These are phyloP conservation scores for Drosophila lowei DNA, from an alignment of 1,140 invertebrate genomes.

Conservation along the genomic window DNA sequence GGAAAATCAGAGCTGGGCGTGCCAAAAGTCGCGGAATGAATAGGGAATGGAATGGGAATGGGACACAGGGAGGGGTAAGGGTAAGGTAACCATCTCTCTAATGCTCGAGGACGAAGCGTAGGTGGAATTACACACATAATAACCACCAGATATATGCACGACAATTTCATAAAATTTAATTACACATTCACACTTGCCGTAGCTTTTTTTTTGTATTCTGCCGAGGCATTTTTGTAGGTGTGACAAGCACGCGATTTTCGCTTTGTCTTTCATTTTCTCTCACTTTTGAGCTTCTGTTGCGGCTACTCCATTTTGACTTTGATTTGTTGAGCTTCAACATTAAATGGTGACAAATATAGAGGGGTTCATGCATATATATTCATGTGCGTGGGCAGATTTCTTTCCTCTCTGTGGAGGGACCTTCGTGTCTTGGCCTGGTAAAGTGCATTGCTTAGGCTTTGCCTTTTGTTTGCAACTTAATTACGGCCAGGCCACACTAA, in stretches of 20 bases:
- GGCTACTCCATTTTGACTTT: constrained; percentile 41
- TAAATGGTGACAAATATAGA: constrained; percentile 45
- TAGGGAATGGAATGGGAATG: background rate
- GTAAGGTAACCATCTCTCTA: constrained; percentile 1
- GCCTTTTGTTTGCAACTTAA: constrained; percentile 61
- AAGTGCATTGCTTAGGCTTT: constrained; percentile 34
- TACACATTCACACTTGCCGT: constrained; percentile 74
- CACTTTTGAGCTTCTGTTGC: constrained; percentile 38
- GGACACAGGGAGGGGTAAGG: background rate
- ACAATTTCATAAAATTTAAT: constrained; percentile 77
- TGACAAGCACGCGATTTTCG: constrained; percentile 72
- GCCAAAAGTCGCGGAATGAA: constrained; percentile 34
- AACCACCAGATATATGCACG: constrained; percentile 27
- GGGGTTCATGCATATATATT: constrained; percentile 15
- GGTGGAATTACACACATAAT: constrained; percentile 31
- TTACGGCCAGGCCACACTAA: constrained; percentile 53
- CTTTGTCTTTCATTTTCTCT: constrained; percentile 14
- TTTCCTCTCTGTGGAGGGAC: constrained; percentile 22
- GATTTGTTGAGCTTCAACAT: constrained; percentile 43
- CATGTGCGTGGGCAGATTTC: constrained; percentile 42
- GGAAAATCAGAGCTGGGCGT: constrained; percentile 20
- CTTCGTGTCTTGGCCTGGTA: constrained; percentile 29
- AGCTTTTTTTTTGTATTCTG: constrained; percentile 26
- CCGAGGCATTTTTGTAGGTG: constrained; percentile 59
- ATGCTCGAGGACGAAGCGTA: background rate